Base-by-base conservation (phyloP, 2,113 vertebrate genomes). In the Butastur rufipennis region DNA sequence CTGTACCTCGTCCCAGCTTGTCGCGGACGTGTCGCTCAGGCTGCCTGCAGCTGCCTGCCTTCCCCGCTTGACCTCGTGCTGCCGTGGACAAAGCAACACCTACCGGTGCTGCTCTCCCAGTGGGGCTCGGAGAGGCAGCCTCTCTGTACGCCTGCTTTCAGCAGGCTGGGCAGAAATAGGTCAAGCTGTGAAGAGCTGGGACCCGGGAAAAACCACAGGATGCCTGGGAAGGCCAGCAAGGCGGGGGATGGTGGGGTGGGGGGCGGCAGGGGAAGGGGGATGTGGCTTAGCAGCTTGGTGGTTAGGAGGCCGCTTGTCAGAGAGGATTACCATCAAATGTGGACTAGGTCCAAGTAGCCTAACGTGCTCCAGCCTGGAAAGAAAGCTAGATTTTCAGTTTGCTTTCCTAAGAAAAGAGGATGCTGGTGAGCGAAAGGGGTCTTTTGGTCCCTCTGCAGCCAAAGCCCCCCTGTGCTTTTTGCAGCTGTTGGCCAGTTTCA, bases 151-250 rank as follows among this genome's bases (percentile, higher is more conserved):
- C 68, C 19, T 38, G 91, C 63, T 65, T 45, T 91, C 66, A 20
- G 73, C 71, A 45, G 72, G 62, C n/a, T 23, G 91, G 62, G 94
- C 88, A 95, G 95, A 97, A 95, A 43, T 84, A 84, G 96, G 92
- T 94, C 96, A 97, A 32, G 11, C 93, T 72, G 79, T 12, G 5
- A 67, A 91, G 59, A 27, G 80, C 94, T 72, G 83, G 77, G 70
- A 75, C 29, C 45, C 0, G 29, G 73, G 42, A 40, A 58, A 72
- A 77, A 8, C 8, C 62, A 16, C 25, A 27, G 38, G 34, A 50
- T 63, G 56, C 36, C 27, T 23, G 62, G 59, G 82, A 68, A 78
- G 83, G 62, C 9, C 16, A 36, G 29, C 16, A 25, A 18, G 48
- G n/a, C 4, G 26, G 31, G 34, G 48, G 70, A 21, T 0, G 6